Base-by-base conservation (phyloP, 2,797 vertebrate species). In the Synanceia verrucosa region DNA sequence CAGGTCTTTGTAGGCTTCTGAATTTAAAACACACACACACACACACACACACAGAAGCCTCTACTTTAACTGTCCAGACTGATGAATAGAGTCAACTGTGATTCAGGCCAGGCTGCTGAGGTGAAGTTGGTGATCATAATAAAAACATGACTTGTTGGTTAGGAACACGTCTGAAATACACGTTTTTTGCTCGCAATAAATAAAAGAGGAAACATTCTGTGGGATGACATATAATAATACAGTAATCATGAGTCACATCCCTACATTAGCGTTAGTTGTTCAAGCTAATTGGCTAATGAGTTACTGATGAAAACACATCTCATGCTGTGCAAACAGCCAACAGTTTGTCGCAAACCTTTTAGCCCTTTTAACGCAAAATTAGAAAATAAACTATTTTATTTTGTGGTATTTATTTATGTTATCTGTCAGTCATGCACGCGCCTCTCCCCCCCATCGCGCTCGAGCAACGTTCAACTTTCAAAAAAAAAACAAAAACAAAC, bases 351-450 rank as follows among this genome's bases (percentile, higher is more conserved):
- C 13, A 0, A 31, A 18, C 9, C 14, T 26, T 9, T 4, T 29
- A 29, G 6, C 28, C 4, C 6, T 29, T 6, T 29, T 29, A 29
- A 29, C 28, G 4, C 16, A 37, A 36, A 39, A 39, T 18, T 16
- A 34, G 14, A 29, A 23, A 48, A 67, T 1, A 2, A 18, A 39
- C 18, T 7, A 2, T 8, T 39, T 3, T 36, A 34, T 58, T 39
- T 14, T 1, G 24, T 6, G 19, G 9, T 29, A 14, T 18, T 1
- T 19, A 13, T 36, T 26, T n/a, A 14, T 26, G 48, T 47, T 33
- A 37, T 26, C 73, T 79, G 80, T 83, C 84, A 85, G 43, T 76
- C 88, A 70, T 1, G 56, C 63, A 51, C 70, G 19, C n/a, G n/a
- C n/a, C n/a, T n/a, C 50, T 23, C 64, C 9, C 5, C 5, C 19